These are phyloP conservation scores for Tringa solitaria DNA, from an alignment of 2,113 vertebrate species.

Conservation along the genomic window DNA sequence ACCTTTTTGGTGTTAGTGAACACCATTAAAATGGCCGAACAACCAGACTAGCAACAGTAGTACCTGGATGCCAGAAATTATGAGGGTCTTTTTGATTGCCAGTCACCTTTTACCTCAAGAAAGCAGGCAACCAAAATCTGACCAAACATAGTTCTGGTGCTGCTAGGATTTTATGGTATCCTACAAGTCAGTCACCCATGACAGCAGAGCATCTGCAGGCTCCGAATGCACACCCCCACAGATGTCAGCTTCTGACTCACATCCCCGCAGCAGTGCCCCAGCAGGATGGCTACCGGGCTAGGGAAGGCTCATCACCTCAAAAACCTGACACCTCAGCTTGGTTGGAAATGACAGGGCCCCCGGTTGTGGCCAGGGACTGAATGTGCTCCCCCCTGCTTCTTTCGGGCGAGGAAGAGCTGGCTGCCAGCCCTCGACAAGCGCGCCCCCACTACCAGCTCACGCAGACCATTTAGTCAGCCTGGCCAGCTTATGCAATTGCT, in stretches of 20 bases:
- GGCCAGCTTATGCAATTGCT: conserved; percentile 37
- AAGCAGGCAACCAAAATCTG: not conserved
- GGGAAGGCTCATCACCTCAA: not conserved
- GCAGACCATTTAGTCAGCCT: not conserved
- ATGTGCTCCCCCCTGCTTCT: not conserved
- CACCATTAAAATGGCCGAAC: not conserved
- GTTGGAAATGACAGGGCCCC: not conserved
- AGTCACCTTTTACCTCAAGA: not conserved
- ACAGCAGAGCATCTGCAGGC: not conserved
- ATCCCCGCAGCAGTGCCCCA: not conserved
- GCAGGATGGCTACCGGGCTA: not conserved
- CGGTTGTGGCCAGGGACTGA: not conserved
- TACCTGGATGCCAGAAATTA: not conserved
- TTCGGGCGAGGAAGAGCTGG: not conserved
- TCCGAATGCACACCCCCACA: not conserved
- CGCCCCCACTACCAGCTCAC: not conserved
- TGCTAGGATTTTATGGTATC: not conserved
- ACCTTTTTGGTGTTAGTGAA: not conserved
- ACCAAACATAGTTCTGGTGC: not conserved
- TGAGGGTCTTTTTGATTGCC: not conserved
- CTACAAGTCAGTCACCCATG: not conserved
- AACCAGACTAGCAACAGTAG: not conserved
- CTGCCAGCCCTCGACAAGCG: not conserved
- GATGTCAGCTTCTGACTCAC: not conserved
- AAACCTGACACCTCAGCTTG: not conserved